Evolutionary conservation across 1,140 invertebrate genomes (phyloP), one percentile per base, ranked within the genome.

Genomic region (Sesamia nonagrioides): DNA sequence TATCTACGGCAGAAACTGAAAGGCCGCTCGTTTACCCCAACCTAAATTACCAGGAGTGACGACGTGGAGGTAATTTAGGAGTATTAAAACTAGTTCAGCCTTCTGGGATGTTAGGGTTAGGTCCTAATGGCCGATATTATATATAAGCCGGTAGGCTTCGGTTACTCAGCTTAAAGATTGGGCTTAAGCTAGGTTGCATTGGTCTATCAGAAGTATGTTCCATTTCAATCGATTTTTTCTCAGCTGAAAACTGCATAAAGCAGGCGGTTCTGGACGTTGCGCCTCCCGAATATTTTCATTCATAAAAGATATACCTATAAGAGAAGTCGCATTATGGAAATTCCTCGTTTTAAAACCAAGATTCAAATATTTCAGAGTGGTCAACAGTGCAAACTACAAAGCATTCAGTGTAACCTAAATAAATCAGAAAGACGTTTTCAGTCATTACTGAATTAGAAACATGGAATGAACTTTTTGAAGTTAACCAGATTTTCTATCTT

Each of bases 11-110:
- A 27, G 42, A 21, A 52, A 71, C 27, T 56, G 17, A 48, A 37
- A 50, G 66, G 42, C 21, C n/a, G 21, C 69, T 61, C 71, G 58
- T 73, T 73, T 71, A 45, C 52, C 48, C 8, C 35, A 6, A 58
- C 71, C 52, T 15, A 73, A 73, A 73, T 73, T 40, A 73, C 52
- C 33, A 56, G 11, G 6, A 54, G 54, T 45, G 72, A 74, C 73
- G 54, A 63, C 45, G n/a, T 61, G 58, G 21, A 37, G 58, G 73
- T 75, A 75, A 75, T 75, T 75, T 61, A 63, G 27, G 58, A 60
- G 35, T 75, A 75, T 61, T 63, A 63, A 17, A 35, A 17, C 27
- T 73, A 58, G 54, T 52, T 69, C 66, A 69, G 66, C 40, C 18
- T 50, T 50, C 52, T 35, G 72, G 40, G 40, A 61, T 61, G 37